These are phyloP conservation scores for Lutraria rhynchaena DNA, from an alignment of 1,140 invertebrate species.

Conservation along the genomic window DNA sequence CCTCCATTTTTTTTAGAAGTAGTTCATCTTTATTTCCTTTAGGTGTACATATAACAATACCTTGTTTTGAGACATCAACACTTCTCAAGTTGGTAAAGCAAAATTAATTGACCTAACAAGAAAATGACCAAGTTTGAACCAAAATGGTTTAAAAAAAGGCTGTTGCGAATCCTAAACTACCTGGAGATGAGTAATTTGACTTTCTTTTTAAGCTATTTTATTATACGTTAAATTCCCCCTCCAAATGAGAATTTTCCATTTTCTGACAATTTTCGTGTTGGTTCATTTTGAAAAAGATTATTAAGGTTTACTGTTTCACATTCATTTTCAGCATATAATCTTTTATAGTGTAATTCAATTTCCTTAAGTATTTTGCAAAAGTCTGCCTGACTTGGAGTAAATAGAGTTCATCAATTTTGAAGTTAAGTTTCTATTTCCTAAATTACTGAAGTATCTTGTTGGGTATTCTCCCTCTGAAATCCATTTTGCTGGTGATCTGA, in stretches of 20 bases:
- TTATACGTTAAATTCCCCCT: conserved; percentile 9
- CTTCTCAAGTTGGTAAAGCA: conserved; percentile 16
- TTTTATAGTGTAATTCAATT: conserved; percentile 33
- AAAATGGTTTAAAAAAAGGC: conserved; percentile 13
- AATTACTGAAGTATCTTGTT: conserved; percentile 50
- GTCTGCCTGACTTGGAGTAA: background rate
- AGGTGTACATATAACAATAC: conserved; percentile 24
- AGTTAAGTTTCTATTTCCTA: conserved; percentile 52
- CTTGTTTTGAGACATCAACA: conserved; percentile 24
- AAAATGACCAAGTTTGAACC: conserved; percentile 5
- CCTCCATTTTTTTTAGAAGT: conserved; percentile 34
- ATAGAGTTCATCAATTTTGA: conserved; percentile 28
- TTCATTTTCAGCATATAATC: background rate
- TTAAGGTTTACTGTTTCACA: background rate
- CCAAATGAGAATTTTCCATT: background rate
- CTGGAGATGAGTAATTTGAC: conserved; percentile 14
- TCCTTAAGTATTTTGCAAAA: conserved; percentile 24
- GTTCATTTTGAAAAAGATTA: background rate
- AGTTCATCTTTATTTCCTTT: conserved; percentile 40
- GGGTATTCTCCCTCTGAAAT: conserved; percentile 56
- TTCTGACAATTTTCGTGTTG: conserved; percentile 17
- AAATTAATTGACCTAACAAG: conserved; percentile 3
- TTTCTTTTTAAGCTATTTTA: conserved; percentile 19
- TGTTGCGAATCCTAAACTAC: conserved; percentile 5
- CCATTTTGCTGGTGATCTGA: conserved; percentile 40